Conservation (phyloP, 2,113 vertebrate genomes). For the Cyanoramphus novaezelandiae region DNA sequence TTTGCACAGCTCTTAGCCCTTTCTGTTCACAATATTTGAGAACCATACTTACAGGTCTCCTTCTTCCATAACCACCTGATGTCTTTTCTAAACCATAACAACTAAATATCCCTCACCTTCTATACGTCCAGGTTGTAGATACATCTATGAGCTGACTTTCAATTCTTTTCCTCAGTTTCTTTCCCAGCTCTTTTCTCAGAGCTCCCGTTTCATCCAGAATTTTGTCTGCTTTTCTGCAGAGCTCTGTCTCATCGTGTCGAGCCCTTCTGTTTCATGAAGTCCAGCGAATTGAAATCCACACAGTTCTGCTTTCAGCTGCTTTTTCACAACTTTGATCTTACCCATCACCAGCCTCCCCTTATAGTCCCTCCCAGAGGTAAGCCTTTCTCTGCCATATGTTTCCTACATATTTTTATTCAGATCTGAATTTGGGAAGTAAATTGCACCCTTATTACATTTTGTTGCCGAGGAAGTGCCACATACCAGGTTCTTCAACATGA, state of each 20-base stretch:
- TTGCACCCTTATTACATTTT: background rate
- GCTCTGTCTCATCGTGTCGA: background rate
- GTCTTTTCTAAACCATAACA: background rate
- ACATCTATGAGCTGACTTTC: background rate
- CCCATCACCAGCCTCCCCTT: background rate
- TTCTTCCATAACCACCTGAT: background rate
- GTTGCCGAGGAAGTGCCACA: background rate
- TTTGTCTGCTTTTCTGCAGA: background rate
- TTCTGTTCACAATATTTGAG: background rate
- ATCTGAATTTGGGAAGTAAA: background rate
- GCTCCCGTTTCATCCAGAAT: background rate
- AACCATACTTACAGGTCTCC: background rate
- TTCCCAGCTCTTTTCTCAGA: background rate
- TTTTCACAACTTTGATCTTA: background rate
- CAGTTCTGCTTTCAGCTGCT: background rate
- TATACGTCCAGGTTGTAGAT: background rate
- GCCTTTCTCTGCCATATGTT: background rate
- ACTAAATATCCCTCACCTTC: background rate
- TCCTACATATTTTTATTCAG: background rate
- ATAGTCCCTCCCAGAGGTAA: background rate
- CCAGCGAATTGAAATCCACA: background rate
- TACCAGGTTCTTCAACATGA: background rate
- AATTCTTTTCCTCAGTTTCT: background rate
- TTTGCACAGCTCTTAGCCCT: background rate
- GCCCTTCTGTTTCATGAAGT: background rate